Evolutionary conservation across 2,888 invertebrate genomes (phyloP).

Genomic region (Pseudeuparius sepicola): DNA sequence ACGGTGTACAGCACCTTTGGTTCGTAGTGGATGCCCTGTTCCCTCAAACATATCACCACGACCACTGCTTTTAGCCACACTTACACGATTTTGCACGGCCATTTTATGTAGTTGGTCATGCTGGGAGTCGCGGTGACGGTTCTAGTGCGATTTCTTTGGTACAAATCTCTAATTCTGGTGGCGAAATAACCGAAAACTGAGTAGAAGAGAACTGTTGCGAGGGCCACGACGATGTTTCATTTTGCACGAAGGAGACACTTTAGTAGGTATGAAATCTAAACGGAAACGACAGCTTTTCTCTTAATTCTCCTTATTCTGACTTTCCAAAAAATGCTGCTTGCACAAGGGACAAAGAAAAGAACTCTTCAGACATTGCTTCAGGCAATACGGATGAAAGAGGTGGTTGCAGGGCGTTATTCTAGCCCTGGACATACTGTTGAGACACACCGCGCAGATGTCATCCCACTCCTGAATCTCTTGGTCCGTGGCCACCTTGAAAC

Average conservation of each 20-base stretch:
- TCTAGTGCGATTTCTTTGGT: constrained; percentile 23
- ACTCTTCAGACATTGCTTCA: constrained; percentile 58
- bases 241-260: no score
- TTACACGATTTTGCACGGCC: constrained; percentile 52
- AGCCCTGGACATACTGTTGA: constrained; percentile 58
- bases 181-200: constrained; percentile 36
- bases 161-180: constrained; percentile 32
- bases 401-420: constrained; percentile 71
- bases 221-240: constrained; percentile 30
- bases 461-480: constrained; percentile 60
- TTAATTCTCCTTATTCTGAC: no score
- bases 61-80: constrained; percentile 68
- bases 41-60: constrained; percentile 51
- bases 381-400: constrained; percentile 67
- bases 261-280: no score
- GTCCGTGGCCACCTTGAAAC: constrained; percentile 45
- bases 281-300: no score
- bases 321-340: constrained; percentile 40
- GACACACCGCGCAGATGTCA: constrained; percentile 70
- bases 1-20: constrained; percentile 55
- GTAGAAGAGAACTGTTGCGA: constrained; percentile 36
- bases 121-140: constrained; percentile 19
- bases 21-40: no score
- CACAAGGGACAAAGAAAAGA: constrained; percentile 67
- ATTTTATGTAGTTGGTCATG: constrained; percentile 26